A percentile compares a stretch with the other conserved stretches of the same genome.
Conservation (phyloP, 2,888 invertebrate genomes). For the Bembecia ichneumoniformis region DNA sequence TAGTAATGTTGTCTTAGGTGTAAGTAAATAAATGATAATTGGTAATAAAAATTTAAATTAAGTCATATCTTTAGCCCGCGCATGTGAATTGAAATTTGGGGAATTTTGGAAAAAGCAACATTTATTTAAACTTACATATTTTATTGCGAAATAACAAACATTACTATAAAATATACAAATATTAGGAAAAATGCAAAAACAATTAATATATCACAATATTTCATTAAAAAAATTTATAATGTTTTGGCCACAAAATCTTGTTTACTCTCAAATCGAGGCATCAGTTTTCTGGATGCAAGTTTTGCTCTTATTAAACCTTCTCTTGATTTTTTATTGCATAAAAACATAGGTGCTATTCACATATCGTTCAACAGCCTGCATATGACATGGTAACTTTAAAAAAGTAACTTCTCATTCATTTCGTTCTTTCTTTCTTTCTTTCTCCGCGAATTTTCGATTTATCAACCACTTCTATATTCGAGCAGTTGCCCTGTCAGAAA, state of each 20-base stretch:
- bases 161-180: too few species aligned
- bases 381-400: not conserved
- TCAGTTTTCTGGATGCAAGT: too few species aligned
- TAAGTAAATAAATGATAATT: not conserved
- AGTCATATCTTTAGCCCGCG: too few species aligned
- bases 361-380: too few species aligned
- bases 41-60: not conserved
- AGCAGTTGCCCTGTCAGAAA: too few species aligned
- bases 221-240: slow-evolving; percentile 1
- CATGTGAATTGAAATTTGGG: too few species aligned
- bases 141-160: not conserved
- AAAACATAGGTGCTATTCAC: too few species aligned
- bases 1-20: not conserved
- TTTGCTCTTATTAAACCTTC: too few species aligned
- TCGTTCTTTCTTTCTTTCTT: not conserved
- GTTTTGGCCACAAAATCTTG: not conserved
- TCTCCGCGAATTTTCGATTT: too few species aligned
- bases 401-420: not conserved
- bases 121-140: not conserved
- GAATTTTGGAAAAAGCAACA: too few species aligned
- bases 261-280: not conserved
- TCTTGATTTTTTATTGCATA: too few species aligned
- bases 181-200: not conserved
- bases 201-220: not conserved
- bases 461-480: too few species aligned